Conservation (phyloP, 2,113 vertebrate genomes). For the Amazona guildingii region DNA sequence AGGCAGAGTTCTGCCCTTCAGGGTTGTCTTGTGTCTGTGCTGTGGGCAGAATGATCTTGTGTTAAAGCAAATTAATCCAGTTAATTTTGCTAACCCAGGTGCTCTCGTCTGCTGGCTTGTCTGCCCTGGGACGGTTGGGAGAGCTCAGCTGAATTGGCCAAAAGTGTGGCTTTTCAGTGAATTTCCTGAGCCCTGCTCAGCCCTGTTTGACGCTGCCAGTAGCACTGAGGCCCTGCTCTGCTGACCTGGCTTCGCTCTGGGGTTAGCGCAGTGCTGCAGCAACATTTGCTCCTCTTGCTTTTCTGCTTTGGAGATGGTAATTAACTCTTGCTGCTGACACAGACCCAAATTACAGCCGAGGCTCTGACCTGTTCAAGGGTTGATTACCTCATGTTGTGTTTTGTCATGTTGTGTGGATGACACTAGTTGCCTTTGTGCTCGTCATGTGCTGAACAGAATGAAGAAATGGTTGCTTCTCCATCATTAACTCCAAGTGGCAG, state of each 20-base stretch:
- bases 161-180: neutral
- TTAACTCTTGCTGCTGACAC: neutral
- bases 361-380: neutral
- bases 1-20: neutral
- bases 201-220: accelerated
- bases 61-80: neutral
- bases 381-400: neutral
- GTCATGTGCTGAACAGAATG: accelerated
- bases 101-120: neutral
- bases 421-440: neutral
- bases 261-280: accelerated
- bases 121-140: neutral
- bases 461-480: neutral
- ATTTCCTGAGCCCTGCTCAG: neutral
- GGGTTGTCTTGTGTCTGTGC: neutral
- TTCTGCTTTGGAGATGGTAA: neutral
- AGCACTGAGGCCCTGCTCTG: neutral
- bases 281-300: neutral
- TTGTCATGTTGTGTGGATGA: neutral
- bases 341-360: neutral
- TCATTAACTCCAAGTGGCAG: accelerated
- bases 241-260: accelerated
- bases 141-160: neutral
- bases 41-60: neutral
- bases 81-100: neutral